Conservation (phyloP, 1,140 invertebrate genomes). For the Mizuhopecten yessoensis region DNA sequence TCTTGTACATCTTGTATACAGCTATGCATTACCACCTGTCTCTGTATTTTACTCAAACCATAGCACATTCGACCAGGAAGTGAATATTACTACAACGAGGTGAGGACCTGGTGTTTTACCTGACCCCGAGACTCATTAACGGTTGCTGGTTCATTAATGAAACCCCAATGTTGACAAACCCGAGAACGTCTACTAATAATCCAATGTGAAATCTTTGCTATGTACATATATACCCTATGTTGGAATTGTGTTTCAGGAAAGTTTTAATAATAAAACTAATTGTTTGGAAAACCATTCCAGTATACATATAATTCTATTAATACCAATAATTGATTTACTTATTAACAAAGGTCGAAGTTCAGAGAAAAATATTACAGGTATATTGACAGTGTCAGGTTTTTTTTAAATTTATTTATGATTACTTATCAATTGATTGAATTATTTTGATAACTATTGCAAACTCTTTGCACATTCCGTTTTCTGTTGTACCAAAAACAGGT, state of each 20-base stretch:
- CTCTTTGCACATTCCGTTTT: too few species aligned
- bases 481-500: too few species aligned
- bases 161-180: neutral
- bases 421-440: neutral
- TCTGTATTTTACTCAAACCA: neutral
- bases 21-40: neutral
- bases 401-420: neutral
- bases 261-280: neutral
- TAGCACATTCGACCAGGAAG: constrained; percentile 47
- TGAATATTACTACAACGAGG: constrained; percentile 50
- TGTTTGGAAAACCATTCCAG: neutral
- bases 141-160: neutral
- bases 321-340: neutral
- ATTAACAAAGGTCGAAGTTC: neutral
- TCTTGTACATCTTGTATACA: neutral
- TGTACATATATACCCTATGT: neutral
- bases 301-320: neutral
- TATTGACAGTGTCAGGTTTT: neutral
- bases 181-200: neutral
- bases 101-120: constrained; percentile 24
- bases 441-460: too few species aligned
- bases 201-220: neutral
- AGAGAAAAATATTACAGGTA: neutral
- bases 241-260: neutral
- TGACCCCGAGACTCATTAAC: neutral